Base-by-base conservation (phyloP, 2,888 invertebrate genomes). In the Argyresthia albistria region DNA sequence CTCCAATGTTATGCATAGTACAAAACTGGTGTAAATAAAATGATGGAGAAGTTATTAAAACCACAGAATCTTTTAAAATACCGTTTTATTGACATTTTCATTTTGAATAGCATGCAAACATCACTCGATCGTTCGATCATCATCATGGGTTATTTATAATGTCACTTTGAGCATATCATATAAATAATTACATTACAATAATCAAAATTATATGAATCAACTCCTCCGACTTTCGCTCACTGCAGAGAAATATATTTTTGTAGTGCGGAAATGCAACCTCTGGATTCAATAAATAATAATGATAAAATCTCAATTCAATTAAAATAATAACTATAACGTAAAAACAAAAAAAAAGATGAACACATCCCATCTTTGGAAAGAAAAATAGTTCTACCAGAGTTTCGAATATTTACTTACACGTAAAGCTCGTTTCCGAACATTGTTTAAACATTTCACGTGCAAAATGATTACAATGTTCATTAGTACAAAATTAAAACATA, bases 41-140 rank as follows among this genome's bases (percentile, higher is more conserved):
- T 25, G 25, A 6, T 25, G 2, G 6, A 25, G 25, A 25, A 25
- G 6, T 25, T 2, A 25, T 25, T 2, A 25, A 25, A 73, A 70
- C 72, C 62, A 69, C 59, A 57, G 52, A 36, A 10, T 35, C 16
- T 46, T 78, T 86, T 84, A 82, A 83, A 83, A 84, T 83, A 84
- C 81, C 77, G 76, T 72, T 87, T 87, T 87, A 86, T 86, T 87
- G 86, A 87, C 83, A 82, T 86, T 83, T 76, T 80, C 74, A 75
- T 78, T 76, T 74, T 79, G 74, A 78, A 80, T 78, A 84, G 74
- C 80, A 79, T 79, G 83, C 81, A 80, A 79, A 83, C 84, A 81
- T 80, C 77, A 76, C 78, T 78, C 78, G 80, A 79, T 69, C 78
- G 70, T 66, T 69, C 70, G 75, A 76, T 69, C 78, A 70, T 62